A percentile compares a stretch with the other conserved stretches of the same genome.
Conservation (phyloP, 2,888 invertebrate genomes). For the Muschampia plurimacula region DNA sequence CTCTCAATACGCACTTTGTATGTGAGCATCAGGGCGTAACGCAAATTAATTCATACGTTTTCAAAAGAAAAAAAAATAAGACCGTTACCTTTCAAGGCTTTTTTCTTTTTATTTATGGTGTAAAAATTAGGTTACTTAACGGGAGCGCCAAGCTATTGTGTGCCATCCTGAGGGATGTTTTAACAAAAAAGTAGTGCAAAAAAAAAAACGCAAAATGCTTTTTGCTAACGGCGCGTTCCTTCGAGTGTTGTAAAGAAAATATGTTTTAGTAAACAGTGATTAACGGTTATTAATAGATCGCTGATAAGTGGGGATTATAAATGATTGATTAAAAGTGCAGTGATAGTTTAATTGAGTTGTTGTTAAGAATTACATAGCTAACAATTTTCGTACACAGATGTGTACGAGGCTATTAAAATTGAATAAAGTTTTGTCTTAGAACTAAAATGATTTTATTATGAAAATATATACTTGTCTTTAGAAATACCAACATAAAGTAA, state of each 20-base stretch:
- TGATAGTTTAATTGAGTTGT: background rate
- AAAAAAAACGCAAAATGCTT: slow-evolving; percentile 39
- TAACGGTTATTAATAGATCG: slow-evolving; percentile 66
- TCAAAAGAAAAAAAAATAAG: slow-evolving; percentile 65
- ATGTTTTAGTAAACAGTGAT: slow-evolving; percentile 54
- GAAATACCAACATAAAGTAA: no score
- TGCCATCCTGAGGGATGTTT: slow-evolving; percentile 55
- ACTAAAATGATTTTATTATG: background rate
- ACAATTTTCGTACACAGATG: background rate
- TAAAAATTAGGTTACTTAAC: slow-evolving; percentile 85
- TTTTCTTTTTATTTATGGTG: slow-evolving; percentile 81
- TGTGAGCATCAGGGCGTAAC: slow-evolving; percentile 81
- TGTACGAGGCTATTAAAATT: background rate
- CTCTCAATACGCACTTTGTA: slow-evolving; percentile 79
- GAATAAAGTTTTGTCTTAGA: background rate
- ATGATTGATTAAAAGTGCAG: slow-evolving; percentile 52
- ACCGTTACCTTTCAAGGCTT: slow-evolving; percentile 75
- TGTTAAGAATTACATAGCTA: background rate
- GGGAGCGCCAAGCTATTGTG: slow-evolving; percentile 76
- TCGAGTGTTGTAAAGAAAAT: slow-evolving; percentile 48
- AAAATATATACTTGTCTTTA: no score
- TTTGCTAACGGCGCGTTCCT: slow-evolving; percentile 46
- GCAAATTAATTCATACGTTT: slow-evolving; percentile 80
- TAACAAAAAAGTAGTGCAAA: slow-evolving; percentile 48
- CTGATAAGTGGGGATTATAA: slow-evolving; percentile 61